Percentiles rank a stretch among this genome's conserved stretches.
Evolutionary conservation across 2,113 vertebrate genomes (phyloP).

Genomic region (Climacteris rufus): DNA sequence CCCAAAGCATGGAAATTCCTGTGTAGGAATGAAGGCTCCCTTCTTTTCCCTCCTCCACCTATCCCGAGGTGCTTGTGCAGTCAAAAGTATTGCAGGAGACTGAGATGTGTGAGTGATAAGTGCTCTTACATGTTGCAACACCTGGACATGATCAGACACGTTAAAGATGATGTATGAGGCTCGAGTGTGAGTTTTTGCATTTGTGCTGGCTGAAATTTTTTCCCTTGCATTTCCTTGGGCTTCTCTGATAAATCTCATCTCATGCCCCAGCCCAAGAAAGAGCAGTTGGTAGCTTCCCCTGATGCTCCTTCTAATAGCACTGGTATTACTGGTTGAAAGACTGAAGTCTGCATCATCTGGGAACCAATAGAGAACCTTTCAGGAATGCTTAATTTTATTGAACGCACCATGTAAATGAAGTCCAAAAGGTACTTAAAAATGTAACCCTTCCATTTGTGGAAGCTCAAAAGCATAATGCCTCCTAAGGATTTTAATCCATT

Average conservation of each 20-base stretch:
- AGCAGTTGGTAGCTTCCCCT: neutral
- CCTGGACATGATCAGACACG: neutral
- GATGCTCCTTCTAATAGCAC: neutral
- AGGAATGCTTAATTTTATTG: neutral
- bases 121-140: neutral
- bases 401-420: neutral
- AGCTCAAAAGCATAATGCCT: neutral
- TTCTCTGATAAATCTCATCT: neutral
- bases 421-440: neutral
- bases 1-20: conserved; percentile 48
- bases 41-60: conserved; percentile 39
- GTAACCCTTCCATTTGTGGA: neutral
- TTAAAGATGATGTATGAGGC: neutral
- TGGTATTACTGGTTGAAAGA: neutral
- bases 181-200: neutral
- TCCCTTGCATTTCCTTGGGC: neutral
- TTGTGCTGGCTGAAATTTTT: neutral
- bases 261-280: neutral
- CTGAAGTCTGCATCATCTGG: neutral
- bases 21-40: conserved; percentile 5
- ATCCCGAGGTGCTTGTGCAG: neutral
- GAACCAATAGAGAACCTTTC: neutral
- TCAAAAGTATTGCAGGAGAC: neutral
- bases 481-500: neutral
- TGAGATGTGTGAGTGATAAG: neutral